Percentiles rank a stretch among this genome's conserved stretches.
Evolutionary conservation across 2,797 vertebrate genomes (phyloP).

Genomic region (Anolis apletophallus): DNA sequence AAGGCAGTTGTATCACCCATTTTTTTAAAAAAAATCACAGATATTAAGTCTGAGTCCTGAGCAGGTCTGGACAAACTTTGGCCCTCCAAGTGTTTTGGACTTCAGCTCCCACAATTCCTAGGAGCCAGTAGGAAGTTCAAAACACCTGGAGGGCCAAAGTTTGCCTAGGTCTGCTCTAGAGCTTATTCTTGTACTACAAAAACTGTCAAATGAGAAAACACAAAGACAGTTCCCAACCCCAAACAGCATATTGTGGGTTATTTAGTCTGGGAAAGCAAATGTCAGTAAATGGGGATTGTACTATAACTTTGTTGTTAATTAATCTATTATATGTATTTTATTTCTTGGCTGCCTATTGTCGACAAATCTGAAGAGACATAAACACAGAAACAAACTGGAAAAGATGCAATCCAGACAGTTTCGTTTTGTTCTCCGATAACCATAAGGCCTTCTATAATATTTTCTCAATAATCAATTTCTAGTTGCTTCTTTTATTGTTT

Average conservation of each 20-base stretch:
- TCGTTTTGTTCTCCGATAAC: constrained; percentile 1
- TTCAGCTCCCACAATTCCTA: no score
- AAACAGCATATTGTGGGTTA: background rate
- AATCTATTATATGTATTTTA: background rate
- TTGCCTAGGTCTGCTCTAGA: no score
- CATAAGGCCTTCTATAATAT: constrained; percentile 8
- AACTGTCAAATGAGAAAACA: background rate
- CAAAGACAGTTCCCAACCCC: background rate
- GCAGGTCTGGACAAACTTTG: no score
- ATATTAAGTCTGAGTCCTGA: no score
- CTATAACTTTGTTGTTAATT: background rate
- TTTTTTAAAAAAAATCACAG: no score
- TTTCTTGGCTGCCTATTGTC: background rate
- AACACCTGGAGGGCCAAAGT: no score
- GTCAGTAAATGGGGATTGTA: background rate
- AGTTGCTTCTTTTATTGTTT: background rate
- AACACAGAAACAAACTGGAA: background rate
- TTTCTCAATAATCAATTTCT: constrained; percentile 7
- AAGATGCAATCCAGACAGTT: background rate
- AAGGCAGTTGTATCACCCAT: background rate
- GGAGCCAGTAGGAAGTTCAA: no score
- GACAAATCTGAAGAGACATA: background rate
- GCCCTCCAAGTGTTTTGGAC: no score
- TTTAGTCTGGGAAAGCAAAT: background rate
- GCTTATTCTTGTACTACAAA: background rate